phyloP scores from a whole-genome alignment of 2,888 invertebrate genomes.

The Nysson spinosus region DNA sequence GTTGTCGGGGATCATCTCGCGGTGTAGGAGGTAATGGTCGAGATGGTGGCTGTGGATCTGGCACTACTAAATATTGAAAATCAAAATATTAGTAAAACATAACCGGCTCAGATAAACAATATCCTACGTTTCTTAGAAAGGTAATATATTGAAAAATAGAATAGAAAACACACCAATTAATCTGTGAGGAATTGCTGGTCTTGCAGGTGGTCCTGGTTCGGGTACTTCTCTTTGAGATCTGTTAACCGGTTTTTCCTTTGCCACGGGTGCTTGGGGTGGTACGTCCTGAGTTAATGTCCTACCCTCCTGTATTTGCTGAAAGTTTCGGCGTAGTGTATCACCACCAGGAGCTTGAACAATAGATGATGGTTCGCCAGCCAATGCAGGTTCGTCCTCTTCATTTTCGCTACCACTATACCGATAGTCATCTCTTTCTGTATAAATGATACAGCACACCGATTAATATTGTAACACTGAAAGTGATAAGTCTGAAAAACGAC shows the following conservation, averaged over 20 bases:
- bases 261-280: constrained; percentile 67
- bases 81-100: background rate
- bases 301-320: constrained; percentile 97
- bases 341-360: constrained; percentile 95
- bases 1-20: constrained; percentile 79
- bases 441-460: constrained; percentile 1
- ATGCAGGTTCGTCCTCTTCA: constrained; percentile 95
- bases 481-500: too few species aligned
- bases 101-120: background rate
- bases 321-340: constrained; percentile 97
- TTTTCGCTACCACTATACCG: constrained; percentile 97
- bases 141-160: too few species aligned
- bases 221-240: constrained; percentile 79
- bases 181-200: constrained; percentile 93
- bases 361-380: constrained; percentile 96
- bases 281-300: constrained; percentile 81
- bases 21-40: constrained; percentile 92
- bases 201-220: constrained; percentile 92
- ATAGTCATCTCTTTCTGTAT: constrained; percentile 78
- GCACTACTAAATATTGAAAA: constrained; percentile 81
- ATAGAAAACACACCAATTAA: constrained; percentile 84
- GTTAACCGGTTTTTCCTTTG: constrained; percentile 69
- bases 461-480: background rate
- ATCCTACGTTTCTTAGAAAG: background rate
- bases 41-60: constrained; percentile 89